Evolutionary conservation across 30 jellyfish, hydroid and myxozoan species (phyloP).

Genomic region (Turritopsis dohrnii): DNA sequence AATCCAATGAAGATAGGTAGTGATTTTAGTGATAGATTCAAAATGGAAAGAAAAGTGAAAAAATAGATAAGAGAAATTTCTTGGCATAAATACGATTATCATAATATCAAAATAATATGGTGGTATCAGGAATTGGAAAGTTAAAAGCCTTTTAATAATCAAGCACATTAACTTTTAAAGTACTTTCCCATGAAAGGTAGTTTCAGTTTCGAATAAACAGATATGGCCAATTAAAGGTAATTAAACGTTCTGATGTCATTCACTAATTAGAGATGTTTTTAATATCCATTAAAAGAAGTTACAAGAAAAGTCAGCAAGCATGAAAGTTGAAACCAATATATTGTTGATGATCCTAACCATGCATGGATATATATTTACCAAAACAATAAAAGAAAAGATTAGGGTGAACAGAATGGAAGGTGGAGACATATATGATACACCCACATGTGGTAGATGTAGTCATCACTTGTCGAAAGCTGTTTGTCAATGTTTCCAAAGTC

Average conservation of each 20-base stretch:
- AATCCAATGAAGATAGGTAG: background rate
- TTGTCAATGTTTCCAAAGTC: background rate
- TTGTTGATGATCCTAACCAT: background rate
- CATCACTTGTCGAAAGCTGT: background rate
- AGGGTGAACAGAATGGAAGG: background rate
- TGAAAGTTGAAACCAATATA: background rate
- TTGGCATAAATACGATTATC: background rate
- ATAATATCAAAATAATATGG: background rate
- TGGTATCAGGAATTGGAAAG: background rate
- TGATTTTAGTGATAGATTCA: background rate
- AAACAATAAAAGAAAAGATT: background rate
- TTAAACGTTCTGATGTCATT: too few relatives aligned
- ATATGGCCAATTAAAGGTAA: too few relatives aligned
- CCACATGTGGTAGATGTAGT: background rate
- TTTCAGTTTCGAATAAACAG: too few relatives aligned
- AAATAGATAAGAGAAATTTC: background rate
- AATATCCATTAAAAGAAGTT: too few relatives aligned
- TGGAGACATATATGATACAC: background rate
- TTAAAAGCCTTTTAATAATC: too few relatives aligned
- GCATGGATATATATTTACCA: background rate
- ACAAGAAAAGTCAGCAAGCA: background rate
- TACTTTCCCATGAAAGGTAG: background rate
- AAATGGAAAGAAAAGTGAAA: background rate
- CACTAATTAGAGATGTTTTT: background rate
- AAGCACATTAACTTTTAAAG: background rate